A percentile compares a stretch with the other conserved stretches of the same genome.
These are phyloP conservation scores for Oryzias dopingdopingensis DNA, from an alignment of 2,797 vertebrate species.

Conservation along the genomic window DNA sequence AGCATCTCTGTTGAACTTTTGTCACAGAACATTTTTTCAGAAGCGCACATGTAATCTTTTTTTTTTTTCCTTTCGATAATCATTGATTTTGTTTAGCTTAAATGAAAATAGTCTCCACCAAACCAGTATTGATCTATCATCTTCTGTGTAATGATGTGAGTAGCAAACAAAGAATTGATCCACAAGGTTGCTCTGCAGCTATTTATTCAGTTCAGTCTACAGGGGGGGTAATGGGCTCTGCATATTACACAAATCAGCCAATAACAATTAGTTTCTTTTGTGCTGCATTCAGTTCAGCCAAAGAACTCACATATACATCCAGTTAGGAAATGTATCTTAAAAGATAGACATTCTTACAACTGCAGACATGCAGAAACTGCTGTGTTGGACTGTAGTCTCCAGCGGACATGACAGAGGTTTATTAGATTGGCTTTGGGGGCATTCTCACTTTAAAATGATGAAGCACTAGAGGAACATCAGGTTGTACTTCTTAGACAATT, in stretches of 20 bases:
- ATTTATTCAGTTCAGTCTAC: conserved; percentile 30
- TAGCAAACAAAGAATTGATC: conserved; percentile 55
- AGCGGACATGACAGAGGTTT: neutral
- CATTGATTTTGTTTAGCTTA: conserved; percentile 37
- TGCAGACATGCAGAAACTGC: no score
- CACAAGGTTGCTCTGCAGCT: conserved; percentile 32
- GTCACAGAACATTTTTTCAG: neutral
- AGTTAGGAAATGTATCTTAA: no score
- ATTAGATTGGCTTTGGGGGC: conserved; percentile 9
- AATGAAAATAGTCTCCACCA: conserved; percentile 37
- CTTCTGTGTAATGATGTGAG: conserved; percentile 52
- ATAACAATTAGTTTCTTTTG: neutral
- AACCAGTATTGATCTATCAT: conserved; percentile 46
- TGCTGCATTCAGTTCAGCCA: neutral
- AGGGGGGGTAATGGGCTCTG: conserved; percentile 9
- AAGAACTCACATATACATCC: neutral
- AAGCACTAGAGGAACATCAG: conserved; percentile 21
- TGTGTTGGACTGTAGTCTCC: no score
- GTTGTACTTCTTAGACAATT: conserved; percentile 45
- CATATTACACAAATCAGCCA: conserved; percentile 24
- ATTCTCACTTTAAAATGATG: conserved; percentile 3
- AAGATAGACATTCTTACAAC: no score
- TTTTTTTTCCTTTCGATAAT: conserved; percentile 1
- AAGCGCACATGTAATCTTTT: conserved; percentile 2
- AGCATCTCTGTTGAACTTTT: conserved; percentile 14